A percentile compares a stretch with the other conserved stretches of the same genome.
These are phyloP conservation scores for Lepetodrilus schrolli DNA, from an alignment of 2,888 invertebrate species.

Conservation along the genomic window DNA sequence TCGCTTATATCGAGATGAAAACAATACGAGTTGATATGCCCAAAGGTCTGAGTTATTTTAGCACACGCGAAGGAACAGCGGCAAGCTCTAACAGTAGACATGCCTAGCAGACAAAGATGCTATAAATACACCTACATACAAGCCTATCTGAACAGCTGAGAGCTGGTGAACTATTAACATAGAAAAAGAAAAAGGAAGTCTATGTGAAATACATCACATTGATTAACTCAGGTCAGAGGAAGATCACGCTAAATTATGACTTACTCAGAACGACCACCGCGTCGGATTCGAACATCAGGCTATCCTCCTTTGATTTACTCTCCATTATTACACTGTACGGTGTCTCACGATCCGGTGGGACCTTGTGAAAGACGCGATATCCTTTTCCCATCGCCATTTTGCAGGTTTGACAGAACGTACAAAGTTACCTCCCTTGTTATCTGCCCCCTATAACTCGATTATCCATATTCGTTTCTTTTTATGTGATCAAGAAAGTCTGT, in stretches of 20 bases:
- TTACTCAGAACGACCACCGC: constrained; percentile 89
- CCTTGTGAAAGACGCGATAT: constrained; percentile 91
- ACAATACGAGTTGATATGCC: no score
- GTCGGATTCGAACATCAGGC: constrained; percentile 92
- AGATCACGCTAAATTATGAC: constrained; percentile 63
- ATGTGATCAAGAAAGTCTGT: not conserved
- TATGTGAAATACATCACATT: constrained; percentile 1
- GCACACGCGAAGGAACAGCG: no score
- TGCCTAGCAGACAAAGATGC: not conserved
- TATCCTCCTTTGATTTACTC: constrained; percentile 89
- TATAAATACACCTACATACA: not conserved
- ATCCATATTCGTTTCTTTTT: no score
- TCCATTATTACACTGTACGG: constrained; percentile 93
- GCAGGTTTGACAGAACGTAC: not conserved
- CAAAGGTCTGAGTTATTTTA: no score
- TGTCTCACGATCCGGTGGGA: constrained; percentile 78
- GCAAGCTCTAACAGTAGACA: no score
- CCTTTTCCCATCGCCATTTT: constrained; percentile 95
- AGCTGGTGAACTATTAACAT: no score
- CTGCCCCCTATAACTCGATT: constrained; percentile 11
- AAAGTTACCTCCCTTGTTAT: not conserved
- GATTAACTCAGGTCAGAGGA: not conserved
- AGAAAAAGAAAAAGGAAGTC: constrained; percentile 4
- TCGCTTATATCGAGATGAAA: no score
- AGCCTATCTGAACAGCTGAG: no score